Conservation (phyloP, 2,888 invertebrate species). For the Trypoxylon attenuatum region DNA sequence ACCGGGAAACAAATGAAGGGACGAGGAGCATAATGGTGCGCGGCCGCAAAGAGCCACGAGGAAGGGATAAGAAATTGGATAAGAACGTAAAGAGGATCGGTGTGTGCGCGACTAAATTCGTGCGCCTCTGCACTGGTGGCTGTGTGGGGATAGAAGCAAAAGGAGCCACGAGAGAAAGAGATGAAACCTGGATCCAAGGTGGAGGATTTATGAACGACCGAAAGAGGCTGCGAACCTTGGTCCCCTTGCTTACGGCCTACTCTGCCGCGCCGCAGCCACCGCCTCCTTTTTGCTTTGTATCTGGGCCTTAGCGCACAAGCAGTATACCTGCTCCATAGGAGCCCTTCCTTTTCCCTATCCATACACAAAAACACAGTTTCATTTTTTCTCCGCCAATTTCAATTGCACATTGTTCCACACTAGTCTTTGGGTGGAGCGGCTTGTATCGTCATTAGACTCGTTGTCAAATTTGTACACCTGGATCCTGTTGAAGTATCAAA, state of each 20-base stretch:
- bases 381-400: slow-evolving; percentile 27
- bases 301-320: slow-evolving; percentile 60
- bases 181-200: slow-evolving; percentile 45
- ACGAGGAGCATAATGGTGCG: slow-evolving; percentile 48
- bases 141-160: slow-evolving; percentile 25
- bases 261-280: slow-evolving; percentile 1
- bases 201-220: slow-evolving; percentile 69
- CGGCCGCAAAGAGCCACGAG: slow-evolving; percentile 12
- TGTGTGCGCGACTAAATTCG: slow-evolving; percentile 47
- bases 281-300: slow-evolving; percentile 56
- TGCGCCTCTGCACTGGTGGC: slow-evolving; percentile 15
- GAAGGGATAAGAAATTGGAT: slow-evolving; percentile 51
- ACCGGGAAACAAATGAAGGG: slow-evolving; percentile 54
- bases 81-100: slow-evolving; percentile 51
- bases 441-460: not conserved
- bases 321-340: slow-evolving; percentile 45
- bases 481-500: too few relatives aligned
- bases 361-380: slow-evolving; percentile 48
- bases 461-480: too few relatives aligned
- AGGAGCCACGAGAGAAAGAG: slow-evolving; percentile 11
- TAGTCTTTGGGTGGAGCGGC: not conserved
- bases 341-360: slow-evolving; percentile 24
- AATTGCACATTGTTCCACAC: slow-evolving; percentile 25
- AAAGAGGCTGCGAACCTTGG: slow-evolving; percentile 62
- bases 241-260: slow-evolving; percentile 49